Conservation (phyloP, 2,113 vertebrate species). For the Ictidomys tridecemlineatus region DNA sequence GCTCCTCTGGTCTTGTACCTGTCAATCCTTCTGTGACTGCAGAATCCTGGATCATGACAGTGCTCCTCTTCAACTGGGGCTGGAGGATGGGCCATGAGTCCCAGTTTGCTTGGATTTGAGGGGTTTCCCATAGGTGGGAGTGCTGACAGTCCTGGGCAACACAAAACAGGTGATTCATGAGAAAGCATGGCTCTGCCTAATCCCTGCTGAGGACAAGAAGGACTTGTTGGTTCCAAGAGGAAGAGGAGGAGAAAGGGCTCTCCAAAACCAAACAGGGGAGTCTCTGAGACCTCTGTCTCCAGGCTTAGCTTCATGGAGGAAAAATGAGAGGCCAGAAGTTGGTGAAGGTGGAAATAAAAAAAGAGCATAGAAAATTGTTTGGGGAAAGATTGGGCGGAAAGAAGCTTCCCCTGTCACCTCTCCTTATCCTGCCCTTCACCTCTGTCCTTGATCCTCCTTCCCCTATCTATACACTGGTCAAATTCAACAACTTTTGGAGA, state of each 20-base stretch:
- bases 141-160: not conserved
- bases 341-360: not conserved
- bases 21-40: fast-evolving
- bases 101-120: not conserved
- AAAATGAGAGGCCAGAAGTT: not conserved
- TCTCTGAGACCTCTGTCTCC: not conserved
- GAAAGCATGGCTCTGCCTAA: not conserved
- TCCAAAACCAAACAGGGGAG: not conserved
- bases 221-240: not conserved
- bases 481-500: not conserved
- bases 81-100: fast-evolving
- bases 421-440: no score
- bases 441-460: not conserved
- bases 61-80: not conserved
- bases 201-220: not conserved
- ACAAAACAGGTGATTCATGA: not conserved
- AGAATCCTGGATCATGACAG: fast-evolving
- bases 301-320: not conserved
- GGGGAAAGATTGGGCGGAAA: no score
- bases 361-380: not conserved
- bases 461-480: not conserved
- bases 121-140: not conserved
- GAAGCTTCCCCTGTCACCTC: not conserved
- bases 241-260: not conserved
- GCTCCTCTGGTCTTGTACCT: not conserved